Conservation (phyloP, 2,113 vertebrate species). For the Nothocercus nigrocapillus region DNA sequence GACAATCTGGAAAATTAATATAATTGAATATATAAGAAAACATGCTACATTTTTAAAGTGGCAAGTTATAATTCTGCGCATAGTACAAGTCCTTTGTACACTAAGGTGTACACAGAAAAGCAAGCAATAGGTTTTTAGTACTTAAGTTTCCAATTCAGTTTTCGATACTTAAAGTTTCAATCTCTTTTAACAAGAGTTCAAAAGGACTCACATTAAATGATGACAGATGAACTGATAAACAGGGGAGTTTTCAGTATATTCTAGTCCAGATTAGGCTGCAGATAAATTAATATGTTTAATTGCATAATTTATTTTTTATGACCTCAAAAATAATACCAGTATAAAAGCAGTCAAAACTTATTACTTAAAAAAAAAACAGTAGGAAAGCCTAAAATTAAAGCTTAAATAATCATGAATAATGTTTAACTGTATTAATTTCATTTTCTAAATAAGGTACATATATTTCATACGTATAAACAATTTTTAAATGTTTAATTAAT, state of each 20-base stretch:
- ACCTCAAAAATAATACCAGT: too few relatives aligned
- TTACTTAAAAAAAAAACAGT: too few relatives aligned
- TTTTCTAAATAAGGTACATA: too few relatives aligned
- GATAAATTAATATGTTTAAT: not conserved
- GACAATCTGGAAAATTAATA: not conserved
- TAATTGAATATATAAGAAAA: not conserved
- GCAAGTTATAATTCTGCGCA: not conserved
- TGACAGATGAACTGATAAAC: not conserved
- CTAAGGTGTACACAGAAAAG: not conserved
- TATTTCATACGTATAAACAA: too few relatives aligned
- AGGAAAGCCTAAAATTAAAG: too few relatives aligned
- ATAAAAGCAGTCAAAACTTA: too few relatives aligned
- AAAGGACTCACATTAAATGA: not conserved
- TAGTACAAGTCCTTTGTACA: not conserved
- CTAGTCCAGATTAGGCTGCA: not conserved
- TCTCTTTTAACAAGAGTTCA: not conserved
- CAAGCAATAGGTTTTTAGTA: not conserved
- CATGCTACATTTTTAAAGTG: not conserved
- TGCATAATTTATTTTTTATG: not conserved
- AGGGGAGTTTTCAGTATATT: not conserved
- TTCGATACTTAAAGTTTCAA: not conserved
- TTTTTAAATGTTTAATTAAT: too few relatives aligned
- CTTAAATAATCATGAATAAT: too few relatives aligned
- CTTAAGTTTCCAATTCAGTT: too few relatives aligned
- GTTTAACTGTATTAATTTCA: too few relatives aligned